Conservation (phyloP, 1,140 invertebrate genomes). For the Myzus persicae region DNA sequence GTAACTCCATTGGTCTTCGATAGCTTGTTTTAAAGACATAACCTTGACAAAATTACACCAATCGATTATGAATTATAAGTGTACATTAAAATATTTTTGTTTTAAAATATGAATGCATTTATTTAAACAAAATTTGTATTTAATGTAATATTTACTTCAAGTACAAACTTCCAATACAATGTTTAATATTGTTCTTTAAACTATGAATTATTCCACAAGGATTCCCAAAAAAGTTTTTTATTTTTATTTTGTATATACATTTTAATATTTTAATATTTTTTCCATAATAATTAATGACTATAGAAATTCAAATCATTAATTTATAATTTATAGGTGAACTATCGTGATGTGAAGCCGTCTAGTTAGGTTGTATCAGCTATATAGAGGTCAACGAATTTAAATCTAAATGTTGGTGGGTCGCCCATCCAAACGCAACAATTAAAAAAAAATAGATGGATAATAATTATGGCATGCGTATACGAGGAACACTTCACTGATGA, state of each 20-base stretch:
- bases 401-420: no score
- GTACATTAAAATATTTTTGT: background rate
- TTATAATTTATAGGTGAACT: no score
- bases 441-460: background rate
- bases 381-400: no score
- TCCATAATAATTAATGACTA: background rate
- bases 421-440: no score
- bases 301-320: no score
- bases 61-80: background rate
- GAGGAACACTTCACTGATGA: background rate
- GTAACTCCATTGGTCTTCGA: constrained; percentile 66
- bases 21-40: constrained; percentile 65
- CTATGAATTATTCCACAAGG: background rate
- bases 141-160: background rate
- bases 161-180: no score
- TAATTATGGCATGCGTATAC: background rate
- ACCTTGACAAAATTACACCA: constrained; percentile 62
- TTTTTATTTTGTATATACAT: background rate
- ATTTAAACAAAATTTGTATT: background rate
- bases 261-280: background rate
- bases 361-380: no score
- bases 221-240: background rate
- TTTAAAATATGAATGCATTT: background rate
- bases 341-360: no score
- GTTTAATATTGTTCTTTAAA: background rate